These are phyloP conservation scores for Romanogobio albipinnatus DNA, from an alignment of 2,113 vertebrate genomes.

Conservation along the genomic window DNA sequence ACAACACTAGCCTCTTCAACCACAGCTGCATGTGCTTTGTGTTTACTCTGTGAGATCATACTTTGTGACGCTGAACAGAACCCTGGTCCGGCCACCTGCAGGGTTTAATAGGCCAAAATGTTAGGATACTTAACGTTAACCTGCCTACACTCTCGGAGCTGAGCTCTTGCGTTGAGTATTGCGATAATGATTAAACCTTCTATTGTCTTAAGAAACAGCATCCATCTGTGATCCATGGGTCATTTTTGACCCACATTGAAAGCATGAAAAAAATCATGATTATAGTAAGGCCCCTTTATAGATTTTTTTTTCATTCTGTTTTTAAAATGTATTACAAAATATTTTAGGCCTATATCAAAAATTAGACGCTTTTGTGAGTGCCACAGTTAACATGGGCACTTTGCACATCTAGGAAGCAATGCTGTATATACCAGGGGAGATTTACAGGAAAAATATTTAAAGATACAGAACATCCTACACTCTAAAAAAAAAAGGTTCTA, in stretches of 20 bases:
- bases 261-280: background rate
- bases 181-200: background rate
- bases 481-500: too few relatives aligned
- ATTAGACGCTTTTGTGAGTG: too few relatives aligned
- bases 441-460: too few relatives aligned
- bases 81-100: background rate
- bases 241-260: background rate
- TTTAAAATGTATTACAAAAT: too few relatives aligned
- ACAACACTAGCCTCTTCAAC: constrained; percentile 14
- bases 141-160: background rate
- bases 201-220: background rate
- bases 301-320: too few relatives aligned
- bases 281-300: background rate
- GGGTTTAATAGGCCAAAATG: constrained; percentile 30
- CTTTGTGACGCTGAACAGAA: constrained; percentile 17
- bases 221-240: background rate
- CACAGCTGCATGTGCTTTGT: constrained; percentile 7
- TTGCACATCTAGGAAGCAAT: too few relatives aligned
- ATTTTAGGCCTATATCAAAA: too few relatives aligned
- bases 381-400: too few relatives aligned
- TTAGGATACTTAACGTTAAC: background rate
- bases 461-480: too few relatives aligned
- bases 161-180: background rate
- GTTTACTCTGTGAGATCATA: constrained; percentile 37
- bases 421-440: too few relatives aligned